Base-by-base conservation (phyloP, 2,888 invertebrate genomes). In the Diarsia dahlii region DNA sequence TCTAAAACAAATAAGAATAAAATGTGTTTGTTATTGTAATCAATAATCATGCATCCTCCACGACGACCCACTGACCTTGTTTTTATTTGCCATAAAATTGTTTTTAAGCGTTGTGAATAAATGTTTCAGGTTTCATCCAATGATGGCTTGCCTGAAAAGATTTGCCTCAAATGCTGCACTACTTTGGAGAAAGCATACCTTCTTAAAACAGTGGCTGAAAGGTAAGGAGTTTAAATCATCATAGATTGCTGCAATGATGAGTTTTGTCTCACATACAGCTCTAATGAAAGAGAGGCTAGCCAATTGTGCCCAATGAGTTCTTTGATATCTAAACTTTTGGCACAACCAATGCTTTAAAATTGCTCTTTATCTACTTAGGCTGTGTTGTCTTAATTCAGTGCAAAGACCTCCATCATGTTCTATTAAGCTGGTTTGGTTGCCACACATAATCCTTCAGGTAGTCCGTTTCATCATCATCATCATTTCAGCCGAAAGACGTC, bases 141-240 rank as follows among this genome's bases (percentile, higher is more conserved):
- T 89, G 96, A 96, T 94, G 96, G 96, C n/a, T 89, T 96, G 64
- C 96, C 96, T 58, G 96, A 96, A 84, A 95, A 94, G 86, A 95
- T 96, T 79, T 96, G 96, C 83, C 90, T 90, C 60, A 96, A 95
- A 91, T 96, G 96, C 85, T 96, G 95, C 78, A 92, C 91, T 65
- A 93, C 94, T 73, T 90, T 96, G 90, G 96, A 96, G 89, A 96
- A 96, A 85, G 96, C 96, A 72, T 96, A 92, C 87, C 90, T 96
- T 58, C 92, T 97, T 67, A 96, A 96, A 92, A 95, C 95, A 78
- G 93, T 96, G 67, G 96, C 96, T 77, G 96, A 97, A 89, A 94
- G 95, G 96, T 96, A 92, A 88, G 76, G 48, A 48, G 48, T 5
- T 48, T 48, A 48, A 48, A 48, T 48, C 48, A 56, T 23, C 2